These are phyloP conservation scores for Semaprochilodus insignis DNA, from an alignment of 2,797 vertebrate species.

Conservation along the genomic window DNA sequence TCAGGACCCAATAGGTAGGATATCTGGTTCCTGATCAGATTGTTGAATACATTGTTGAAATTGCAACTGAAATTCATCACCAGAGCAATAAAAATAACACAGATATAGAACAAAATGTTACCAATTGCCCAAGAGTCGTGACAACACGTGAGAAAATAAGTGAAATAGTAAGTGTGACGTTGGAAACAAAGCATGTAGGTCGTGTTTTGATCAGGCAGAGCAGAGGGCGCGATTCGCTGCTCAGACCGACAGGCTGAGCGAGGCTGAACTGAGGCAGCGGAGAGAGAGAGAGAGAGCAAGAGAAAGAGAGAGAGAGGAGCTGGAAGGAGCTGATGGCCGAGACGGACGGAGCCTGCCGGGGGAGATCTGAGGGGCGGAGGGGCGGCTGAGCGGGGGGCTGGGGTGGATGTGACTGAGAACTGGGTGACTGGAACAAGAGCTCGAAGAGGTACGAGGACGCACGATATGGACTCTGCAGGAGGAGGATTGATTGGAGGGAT, in stretches of 20 bases:
- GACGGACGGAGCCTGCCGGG: slow-evolving; percentile 70
- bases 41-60: background rate
- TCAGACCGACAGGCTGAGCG: slow-evolving; percentile 50
- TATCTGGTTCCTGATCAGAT: slow-evolving; percentile 57
- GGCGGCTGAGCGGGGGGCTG: slow-evolving; percentile 70
- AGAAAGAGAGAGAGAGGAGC: slow-evolving; percentile 59
- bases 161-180: background rate
- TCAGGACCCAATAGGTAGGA: slow-evolving; percentile 65
- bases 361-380: slow-evolving; percentile 78
- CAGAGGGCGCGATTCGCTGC: background rate
- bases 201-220: background rate
- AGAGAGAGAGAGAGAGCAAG: slow-evolving; percentile 6
- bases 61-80: background rate
- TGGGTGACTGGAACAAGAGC: slow-evolving; percentile 68
- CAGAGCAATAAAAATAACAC: background rate
- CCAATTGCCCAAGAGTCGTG: background rate
- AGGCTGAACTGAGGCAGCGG: slow-evolving; percentile 47
- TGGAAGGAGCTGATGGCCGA: slow-evolving; percentile 62
- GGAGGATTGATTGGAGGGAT: background rate
- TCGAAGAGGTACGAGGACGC: slow-evolving; percentile 69
- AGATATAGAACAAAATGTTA: background rate
- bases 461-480: background rate
- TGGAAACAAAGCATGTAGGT: background rate
- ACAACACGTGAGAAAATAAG: background rate
- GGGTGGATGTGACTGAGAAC: slow-evolving; percentile 78